These are phyloP conservation scores for Deilephila porcellus DNA, from an alignment of 2,888 invertebrate genomes.

Conservation along the genomic window DNA sequence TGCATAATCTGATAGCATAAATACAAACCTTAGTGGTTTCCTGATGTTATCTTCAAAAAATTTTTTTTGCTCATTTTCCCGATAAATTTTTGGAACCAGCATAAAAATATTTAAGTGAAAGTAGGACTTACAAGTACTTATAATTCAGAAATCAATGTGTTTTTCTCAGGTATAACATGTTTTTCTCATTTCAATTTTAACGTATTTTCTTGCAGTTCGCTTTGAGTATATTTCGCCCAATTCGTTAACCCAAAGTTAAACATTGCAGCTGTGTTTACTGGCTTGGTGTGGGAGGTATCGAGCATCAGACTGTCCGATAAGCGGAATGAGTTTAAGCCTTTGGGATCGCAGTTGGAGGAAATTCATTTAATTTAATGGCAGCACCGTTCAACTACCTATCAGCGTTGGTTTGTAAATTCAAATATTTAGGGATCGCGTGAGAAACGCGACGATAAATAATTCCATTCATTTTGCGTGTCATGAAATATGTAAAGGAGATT, in stretches of 20 bases:
- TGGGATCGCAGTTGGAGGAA: conserved; percentile 59
- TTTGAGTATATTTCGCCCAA: background rate
- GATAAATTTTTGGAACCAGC: no score
- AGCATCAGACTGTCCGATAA: conserved; percentile 60
- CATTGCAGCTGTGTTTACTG: background rate
- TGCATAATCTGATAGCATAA: no score
- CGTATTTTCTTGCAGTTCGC: no score
- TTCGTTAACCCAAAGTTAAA: background rate
- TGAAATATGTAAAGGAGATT: conserved; percentile 11
- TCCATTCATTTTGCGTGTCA: background rate
- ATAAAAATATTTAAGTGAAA: no score
- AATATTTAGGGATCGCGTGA: conserved; percentile 7
- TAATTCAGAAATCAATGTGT: no score
- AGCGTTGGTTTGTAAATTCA: background rate
- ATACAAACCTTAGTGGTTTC: no score
- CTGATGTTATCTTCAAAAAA: no score
- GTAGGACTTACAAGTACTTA: no score
- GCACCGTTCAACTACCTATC: conserved; percentile 3
- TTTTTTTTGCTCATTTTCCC: no score
- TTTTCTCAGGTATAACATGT: no score
- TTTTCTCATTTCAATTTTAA: no score
- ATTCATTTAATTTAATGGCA: conserved; percentile 66
- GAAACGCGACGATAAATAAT: background rate
- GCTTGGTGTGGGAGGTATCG: background rate
- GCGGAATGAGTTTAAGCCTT: conserved; percentile 65